Percentiles rank a stretch among this genome's conserved stretches.
Evolutionary conservation across 2,888 invertebrate genomes (phyloP).

Genomic region (Macropis europaea): DNA sequence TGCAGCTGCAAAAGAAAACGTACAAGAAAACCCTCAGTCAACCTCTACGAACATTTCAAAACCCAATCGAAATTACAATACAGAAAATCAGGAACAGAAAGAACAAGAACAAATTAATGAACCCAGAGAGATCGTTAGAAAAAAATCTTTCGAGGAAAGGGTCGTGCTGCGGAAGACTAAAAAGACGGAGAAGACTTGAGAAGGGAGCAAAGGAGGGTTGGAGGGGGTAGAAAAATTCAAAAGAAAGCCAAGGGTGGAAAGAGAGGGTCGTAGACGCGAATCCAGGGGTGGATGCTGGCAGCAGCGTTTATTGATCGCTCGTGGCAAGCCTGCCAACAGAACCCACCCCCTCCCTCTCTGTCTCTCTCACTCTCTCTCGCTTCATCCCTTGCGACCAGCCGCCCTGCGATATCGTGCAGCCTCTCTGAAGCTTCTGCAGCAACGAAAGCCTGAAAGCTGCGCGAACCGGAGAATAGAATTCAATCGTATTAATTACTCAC

Average conservation of each 20-base stretch:
- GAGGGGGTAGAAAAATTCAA: neutral
- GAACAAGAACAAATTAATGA: too few species aligned
- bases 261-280: slow-evolving; percentile 42
- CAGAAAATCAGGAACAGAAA: neutral
- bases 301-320: slow-evolving; percentile 78
- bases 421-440: slow-evolving; percentile 44
- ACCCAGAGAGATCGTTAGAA: neutral
- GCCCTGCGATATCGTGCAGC: slow-evolving; percentile 42
- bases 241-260: slow-evolving; percentile 9
- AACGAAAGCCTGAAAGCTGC: slow-evolving; percentile 50
- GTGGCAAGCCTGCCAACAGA: slow-evolving; percentile 73
- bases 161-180: neutral
- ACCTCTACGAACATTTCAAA: too few species aligned
- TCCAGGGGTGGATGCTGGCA: slow-evolving; percentile 76
- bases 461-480: slow-evolving; percentile 58
- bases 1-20: too few species aligned
- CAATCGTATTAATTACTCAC: slow-evolving; percentile 75
- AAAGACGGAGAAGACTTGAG: neutral
- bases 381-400: slow-evolving; percentile 51
- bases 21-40: too few species aligned
- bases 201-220: neutral
- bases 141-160: neutral
- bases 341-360: slow-evolving; percentile 45
- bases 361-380: slow-evolving; percentile 33
- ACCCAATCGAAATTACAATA: too few species aligned